Evolutionary conservation across 2,113 vertebrate species (phyloP).

Genomic region (Fulmarus glacialis): DNA sequence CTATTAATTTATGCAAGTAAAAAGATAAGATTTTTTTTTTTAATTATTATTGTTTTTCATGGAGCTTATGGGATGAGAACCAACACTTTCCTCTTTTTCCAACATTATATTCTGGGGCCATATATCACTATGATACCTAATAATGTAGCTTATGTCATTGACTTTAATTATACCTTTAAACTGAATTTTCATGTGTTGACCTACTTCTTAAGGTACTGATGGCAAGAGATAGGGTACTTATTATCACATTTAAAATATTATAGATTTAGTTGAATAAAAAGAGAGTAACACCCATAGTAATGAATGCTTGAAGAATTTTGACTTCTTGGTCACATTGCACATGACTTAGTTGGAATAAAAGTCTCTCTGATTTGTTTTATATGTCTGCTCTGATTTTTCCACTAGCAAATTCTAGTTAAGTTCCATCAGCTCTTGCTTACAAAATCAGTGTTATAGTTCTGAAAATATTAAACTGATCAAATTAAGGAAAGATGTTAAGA

Average conservation of each 20-base stretch:
- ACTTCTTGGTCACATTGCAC: not conserved
- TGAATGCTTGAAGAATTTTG: not conserved
- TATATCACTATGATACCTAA: not conserved
- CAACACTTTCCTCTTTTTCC: not conserved
- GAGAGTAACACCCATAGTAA: not conserved
- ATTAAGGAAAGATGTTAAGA: not conserved
- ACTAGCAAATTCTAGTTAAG: not conserved
- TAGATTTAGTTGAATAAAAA: slow-evolving; percentile 35
- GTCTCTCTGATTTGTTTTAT: not conserved
- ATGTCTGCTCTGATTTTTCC: not conserved
- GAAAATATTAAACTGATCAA: not conserved
- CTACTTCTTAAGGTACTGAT: not conserved
- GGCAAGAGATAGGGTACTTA: not conserved
- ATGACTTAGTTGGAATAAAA: not conserved
- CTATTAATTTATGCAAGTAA: not conserved
- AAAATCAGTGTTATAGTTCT: not conserved
- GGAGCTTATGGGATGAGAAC: not conserved
- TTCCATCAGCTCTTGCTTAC: not conserved
- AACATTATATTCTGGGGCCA: not conserved
- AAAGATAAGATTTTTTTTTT: not conserved
- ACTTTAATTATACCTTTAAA: not conserved
- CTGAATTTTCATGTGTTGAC: not conserved
- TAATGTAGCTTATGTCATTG: not conserved
- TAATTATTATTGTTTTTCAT: not conserved
- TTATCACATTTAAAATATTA: not conserved